phyloP scores from a whole-genome alignment of 2,113 vertebrate genomes.

The Panthera uncia region DNA sequence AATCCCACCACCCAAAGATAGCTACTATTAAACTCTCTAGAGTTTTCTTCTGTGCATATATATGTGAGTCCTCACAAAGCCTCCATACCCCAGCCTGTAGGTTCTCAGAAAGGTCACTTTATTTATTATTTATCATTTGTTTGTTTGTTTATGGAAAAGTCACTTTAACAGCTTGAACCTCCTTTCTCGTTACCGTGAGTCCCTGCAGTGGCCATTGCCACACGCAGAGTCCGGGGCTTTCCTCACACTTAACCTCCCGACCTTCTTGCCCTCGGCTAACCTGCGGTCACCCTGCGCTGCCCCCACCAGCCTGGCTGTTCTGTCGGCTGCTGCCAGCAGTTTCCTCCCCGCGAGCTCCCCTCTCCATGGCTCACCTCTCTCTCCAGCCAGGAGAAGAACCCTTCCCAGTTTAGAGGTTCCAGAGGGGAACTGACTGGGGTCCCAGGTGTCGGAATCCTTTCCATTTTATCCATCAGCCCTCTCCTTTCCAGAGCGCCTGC shows the following conservation, averaged over 20 bases:
- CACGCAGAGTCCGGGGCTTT: neutral
- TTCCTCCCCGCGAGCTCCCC: too few relatives aligned
- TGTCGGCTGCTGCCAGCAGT: neutral
- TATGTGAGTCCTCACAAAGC: neutral
- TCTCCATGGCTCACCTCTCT: too few relatives aligned
- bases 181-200: neutral
- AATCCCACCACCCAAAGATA: neutral
- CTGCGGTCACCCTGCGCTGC: neutral
- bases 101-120: neutral
- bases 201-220: accelerated
- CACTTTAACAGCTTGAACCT: neutral
- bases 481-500: neutral
- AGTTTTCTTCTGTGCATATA: neutral
- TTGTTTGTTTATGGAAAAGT: too few relatives aligned
- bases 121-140: too few relatives aligned
- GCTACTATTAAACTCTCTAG: neutral
- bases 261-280: neutral
- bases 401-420: neutral
- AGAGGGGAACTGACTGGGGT: neutral
- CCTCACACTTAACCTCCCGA: accelerated
- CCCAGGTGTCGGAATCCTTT: neutral
- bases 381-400: neutral
- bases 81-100: neutral
- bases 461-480: neutral
- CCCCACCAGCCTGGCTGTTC: neutral